Base-by-base conservation (phyloP, 2,888 invertebrate genomes). In the Habroteleia sp. region DNA sequence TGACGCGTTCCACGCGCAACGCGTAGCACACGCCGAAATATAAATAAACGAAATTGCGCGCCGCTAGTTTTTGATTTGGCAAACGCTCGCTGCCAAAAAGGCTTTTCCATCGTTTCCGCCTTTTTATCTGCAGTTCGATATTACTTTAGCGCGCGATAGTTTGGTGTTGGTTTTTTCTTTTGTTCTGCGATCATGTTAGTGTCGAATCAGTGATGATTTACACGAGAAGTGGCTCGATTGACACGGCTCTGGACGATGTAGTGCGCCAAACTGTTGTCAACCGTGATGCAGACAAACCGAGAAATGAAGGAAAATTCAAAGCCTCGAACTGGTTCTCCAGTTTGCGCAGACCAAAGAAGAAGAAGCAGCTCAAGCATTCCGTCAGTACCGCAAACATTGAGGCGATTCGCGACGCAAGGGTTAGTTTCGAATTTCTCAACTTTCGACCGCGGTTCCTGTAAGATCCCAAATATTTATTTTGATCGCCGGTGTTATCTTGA, bases 241-340 rank as follows among this genome's bases (percentile, higher is more conserved):
- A 86, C 77, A 50, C 58, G 13, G 84, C 82, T 25, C 80, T 86
- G 41, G 84, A 87, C 77, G 84, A 86, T 65, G 82, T 83, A 23
- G 80, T 29, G 11, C 77, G 77, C 14, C 78, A 77, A 41, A 48
- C 58, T 20, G 81, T 80, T 6, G 20, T 11, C 16, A 20, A 20
- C 2, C 20, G 4, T 20, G 20, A 20, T 14, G 31, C 10, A 17
- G 4, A 6, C 3, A 33, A 33, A 16, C n/a, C 25, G 8, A 27
- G 13, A 3, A 41, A 56, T n/a, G 79, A 79, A 33, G 79, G 81
- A 4, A 84, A 86, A 39, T 82, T 83, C 25, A 83, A 81, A 50
- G 84, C 85, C 33, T 80, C 85, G 80, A 94, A 93, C 88, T 95
- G 95, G 95, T 95, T 95, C 89, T 94, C 93, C 77, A 95, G 95